Percentiles rank a stretch among this genome's conserved stretches.
Evolutionary conservation across 2,113 vertebrate genomes (phyloP).

Genomic region (Nicator chloris): DNA sequence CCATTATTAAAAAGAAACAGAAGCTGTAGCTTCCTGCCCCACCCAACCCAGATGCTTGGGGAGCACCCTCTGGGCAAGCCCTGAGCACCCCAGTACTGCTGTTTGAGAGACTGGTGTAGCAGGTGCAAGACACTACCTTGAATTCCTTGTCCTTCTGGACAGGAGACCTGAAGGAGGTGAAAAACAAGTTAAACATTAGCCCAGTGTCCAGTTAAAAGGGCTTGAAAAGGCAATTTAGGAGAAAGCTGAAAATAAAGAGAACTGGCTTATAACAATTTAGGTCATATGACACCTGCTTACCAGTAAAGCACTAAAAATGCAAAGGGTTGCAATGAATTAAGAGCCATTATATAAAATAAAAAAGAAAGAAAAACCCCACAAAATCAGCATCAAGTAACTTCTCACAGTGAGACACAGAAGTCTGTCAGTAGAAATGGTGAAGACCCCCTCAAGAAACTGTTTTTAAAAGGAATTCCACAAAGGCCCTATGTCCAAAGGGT

Average conservation of each 20-base stretch:
- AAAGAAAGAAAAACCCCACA: not conserved
- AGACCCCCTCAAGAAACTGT: not conserved
- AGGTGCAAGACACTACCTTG: not conserved
- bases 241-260: not conserved
- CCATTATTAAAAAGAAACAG: no score
- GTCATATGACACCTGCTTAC: not conserved
- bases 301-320: not conserved
- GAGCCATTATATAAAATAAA: not conserved
- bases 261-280: not conserved
- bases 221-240: not conserved
- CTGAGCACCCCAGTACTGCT: not conserved
- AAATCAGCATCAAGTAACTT: not conserved
- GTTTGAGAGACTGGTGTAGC: not conserved
- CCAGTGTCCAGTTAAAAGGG: not conserved
- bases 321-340: not conserved
- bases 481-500: not conserved
- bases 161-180: not conserved
- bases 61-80: not conserved
- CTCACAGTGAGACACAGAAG: not conserved
- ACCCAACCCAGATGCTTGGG: not conserved
- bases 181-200: not conserved
- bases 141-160: not conserved
- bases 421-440: not conserved
- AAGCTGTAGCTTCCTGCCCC: not conserved
- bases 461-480: not conserved